These are phyloP conservation scores for Drosophila lacertosa DNA, from an alignment of 1,140 invertebrate species.

Conservation along the genomic window DNA sequence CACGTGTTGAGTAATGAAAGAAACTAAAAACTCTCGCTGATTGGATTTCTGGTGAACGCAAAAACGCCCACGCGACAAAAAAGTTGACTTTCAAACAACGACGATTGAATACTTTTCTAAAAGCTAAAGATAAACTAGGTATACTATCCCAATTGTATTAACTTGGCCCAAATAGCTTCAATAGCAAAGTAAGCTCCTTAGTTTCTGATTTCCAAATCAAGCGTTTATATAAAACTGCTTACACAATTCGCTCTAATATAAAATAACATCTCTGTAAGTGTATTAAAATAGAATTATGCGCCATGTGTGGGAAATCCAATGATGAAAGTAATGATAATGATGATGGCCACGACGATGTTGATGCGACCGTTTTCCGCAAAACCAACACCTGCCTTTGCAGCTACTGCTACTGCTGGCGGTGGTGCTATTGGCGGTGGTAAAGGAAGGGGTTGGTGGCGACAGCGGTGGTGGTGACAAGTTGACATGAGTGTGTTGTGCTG, in stretches of 20 bases:
- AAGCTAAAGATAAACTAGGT: no score
- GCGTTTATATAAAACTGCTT: background rate
- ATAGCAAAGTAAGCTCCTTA: no score
- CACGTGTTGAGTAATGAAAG: constrained; percentile 27
- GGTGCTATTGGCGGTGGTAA: constrained; percentile 10
- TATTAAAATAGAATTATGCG: constrained; percentile 1
- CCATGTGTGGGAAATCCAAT: constrained; percentile 31
- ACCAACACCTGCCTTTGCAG: constrained; percentile 27
- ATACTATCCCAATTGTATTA: no score
- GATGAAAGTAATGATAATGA: constrained; percentile 19
- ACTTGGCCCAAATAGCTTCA: no score
- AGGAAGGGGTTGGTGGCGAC: background rate
- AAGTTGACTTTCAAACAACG: no score
- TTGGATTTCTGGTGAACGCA: constrained; percentile 28
- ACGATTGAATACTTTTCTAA: no score
- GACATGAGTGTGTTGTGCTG: constrained; percentile 63
- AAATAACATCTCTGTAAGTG: constrained; percentile 5
- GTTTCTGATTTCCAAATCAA: no score
- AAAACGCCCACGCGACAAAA: background rate
- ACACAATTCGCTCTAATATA: background rate
- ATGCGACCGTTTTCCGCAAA: constrained; percentile 61
- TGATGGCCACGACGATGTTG: constrained; percentile 34
- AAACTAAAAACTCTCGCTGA: constrained; percentile 36
- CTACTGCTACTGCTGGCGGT: constrained; percentile 2
- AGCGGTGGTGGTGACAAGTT: constrained; percentile 50